phyloP scores from a whole-genome alignment of 1,140 invertebrate species.

The Radopholus similis region DNA sequence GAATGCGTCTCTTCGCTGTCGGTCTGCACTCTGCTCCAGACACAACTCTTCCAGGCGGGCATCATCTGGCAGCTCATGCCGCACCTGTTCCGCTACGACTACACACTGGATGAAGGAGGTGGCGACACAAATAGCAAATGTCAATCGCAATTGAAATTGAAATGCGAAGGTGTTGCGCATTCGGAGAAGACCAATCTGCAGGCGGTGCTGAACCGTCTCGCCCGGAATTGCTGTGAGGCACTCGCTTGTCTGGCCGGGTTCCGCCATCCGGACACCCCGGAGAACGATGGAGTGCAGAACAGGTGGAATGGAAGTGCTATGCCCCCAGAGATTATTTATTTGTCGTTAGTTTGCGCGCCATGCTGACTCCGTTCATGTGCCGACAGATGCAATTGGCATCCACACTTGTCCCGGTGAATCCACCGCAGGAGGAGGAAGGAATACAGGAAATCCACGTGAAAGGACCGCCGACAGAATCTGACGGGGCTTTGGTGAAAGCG shows the following conservation, averaged over 20 bases:
- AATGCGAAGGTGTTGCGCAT: slow-evolving; percentile 41
- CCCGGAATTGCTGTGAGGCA: slow-evolving; percentile 78
- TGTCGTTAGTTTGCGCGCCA: slow-evolving; percentile 66
- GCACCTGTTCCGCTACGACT: slow-evolving; percentile 90
- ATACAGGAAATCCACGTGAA: neutral
- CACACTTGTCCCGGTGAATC: slow-evolving; percentile 1
- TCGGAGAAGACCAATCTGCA: slow-evolving; percentile 63
- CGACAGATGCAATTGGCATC: slow-evolving; percentile 71
- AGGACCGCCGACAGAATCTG: neutral
- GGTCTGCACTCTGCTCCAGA: slow-evolving; percentile 78
- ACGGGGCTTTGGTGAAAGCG: neutral
- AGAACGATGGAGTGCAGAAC: slow-evolving; percentile 68
- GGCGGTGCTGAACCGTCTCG: slow-evolving; percentile 84
- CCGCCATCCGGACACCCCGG: slow-evolving; percentile 68
- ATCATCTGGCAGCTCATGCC: slow-evolving; percentile 85
- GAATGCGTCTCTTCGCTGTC: slow-evolving; percentile 79
- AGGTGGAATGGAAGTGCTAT: slow-evolving; percentile 36
- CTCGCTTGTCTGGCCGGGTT: slow-evolving; percentile 77
- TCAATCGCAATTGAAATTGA: neutral
- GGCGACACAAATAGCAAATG: neutral
- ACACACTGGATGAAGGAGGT: slow-evolving; percentile 91
- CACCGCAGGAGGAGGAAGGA: neutral
- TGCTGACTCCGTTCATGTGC: slow-evolving; percentile 84
- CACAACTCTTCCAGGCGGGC: slow-evolving; percentile 80
- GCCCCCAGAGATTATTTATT: neutral